Evolutionary conservation across 2,113 vertebrate species (phyloP).

Genomic region (Cyanocitta stelleri): DNA sequence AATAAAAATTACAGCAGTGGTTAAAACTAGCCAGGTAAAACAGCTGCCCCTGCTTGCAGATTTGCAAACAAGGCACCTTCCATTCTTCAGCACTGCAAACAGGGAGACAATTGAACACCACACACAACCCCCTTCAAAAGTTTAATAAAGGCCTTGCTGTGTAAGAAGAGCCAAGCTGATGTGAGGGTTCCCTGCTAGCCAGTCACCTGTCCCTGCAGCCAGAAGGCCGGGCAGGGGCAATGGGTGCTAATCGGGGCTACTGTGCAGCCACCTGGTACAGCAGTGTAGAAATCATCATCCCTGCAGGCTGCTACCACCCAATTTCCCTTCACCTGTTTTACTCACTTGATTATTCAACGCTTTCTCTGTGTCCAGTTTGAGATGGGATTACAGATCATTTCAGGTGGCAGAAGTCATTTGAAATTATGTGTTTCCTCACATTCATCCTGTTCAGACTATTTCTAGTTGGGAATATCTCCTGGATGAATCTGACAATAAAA

Average conservation of each 20-base stretch:
- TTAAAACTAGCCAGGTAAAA: background rate
- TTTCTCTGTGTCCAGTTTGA: background rate
- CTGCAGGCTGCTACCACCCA: background rate
- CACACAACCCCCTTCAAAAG: background rate
- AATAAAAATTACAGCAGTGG: background rate
- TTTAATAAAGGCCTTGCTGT: background rate
- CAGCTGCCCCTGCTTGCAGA: background rate
- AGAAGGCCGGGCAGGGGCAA: accelerated
- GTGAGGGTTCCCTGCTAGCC: background rate
- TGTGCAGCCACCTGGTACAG: background rate
- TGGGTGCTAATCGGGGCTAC: background rate
- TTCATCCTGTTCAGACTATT: background rate
- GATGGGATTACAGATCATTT: background rate
- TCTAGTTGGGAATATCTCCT: background rate
- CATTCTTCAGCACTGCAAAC: background rate
- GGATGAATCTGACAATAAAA: background rate
- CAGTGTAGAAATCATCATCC: accelerated
- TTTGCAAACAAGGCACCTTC: background rate
- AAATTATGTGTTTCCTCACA: background rate
- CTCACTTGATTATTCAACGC: background rate
- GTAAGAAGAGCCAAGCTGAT: background rate
- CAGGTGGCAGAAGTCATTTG: background rate
- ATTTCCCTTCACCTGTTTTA: background rate
- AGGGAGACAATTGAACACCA: background rate
- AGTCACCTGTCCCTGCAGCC: background rate